These are phyloP conservation scores for Diaprepes abbreviatus DNA, from an alignment of 2,888 invertebrate genomes.

Conservation along the genomic window DNA sequence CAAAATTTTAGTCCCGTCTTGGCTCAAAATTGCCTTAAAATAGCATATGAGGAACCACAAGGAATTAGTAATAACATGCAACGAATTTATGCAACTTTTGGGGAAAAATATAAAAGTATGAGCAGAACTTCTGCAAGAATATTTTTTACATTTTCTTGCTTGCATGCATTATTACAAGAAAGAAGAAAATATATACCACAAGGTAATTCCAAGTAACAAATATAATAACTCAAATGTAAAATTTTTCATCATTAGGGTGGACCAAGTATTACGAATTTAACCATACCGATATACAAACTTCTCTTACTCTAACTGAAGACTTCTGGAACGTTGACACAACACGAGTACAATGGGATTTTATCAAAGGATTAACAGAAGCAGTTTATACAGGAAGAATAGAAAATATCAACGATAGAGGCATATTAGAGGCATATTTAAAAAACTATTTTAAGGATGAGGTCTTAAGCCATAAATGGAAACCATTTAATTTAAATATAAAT, in stretches of 20 bases:
- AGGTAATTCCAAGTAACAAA: conserved; percentile 64
- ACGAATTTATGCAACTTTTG: conserved; percentile 82
- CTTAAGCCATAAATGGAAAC: conserved; percentile 73
- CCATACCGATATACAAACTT: conserved; percentile 83
- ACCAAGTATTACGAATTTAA: conserved; percentile 91
- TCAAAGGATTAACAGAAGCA: conserved; percentile 83
- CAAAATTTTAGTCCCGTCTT: conserved; percentile 81
- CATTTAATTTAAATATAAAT: conserved; percentile 68
- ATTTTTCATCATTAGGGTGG: conserved; percentile 75
- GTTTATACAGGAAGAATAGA: conserved; percentile 91
- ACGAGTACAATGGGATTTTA: conserved; percentile 77
- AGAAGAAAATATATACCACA: conserved; percentile 93
- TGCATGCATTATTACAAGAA: conserved; percentile 93
- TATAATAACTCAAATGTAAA: not conserved
- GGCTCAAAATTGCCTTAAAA: conserved; percentile 83
- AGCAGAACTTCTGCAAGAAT: conserved; percentile 65
- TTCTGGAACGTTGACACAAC: conserved; percentile 63
- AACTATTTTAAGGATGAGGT: conserved; percentile 74
- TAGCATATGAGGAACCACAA: conserved; percentile 87
- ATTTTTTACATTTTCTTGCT: conserved; percentile 85
- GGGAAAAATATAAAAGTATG: conserved; percentile 64
- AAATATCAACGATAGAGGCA: conserved; percentile 79
- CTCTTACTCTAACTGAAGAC: conserved; percentile 73
- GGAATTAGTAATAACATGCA: conserved; percentile 87
- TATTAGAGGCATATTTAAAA: conserved; percentile 77